These are phyloP conservation scores for Scaptomyza parva DNA, from an alignment of 2,888 invertebrate genomes.

Conservation along the genomic window DNA sequence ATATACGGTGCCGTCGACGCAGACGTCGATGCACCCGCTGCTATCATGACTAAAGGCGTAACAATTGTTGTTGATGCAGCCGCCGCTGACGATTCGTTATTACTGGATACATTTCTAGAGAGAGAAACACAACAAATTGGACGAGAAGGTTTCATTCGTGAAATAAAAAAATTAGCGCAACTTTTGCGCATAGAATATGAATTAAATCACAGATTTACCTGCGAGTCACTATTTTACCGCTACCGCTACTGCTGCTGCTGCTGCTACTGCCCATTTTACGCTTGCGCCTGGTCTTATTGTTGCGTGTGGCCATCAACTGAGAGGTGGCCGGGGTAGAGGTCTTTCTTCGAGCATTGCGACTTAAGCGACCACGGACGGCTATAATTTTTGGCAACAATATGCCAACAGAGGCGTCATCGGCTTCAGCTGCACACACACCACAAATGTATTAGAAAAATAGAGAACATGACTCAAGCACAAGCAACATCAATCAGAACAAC, in stretches of 20 bases:
- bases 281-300: constrained; percentile 63
- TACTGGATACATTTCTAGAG: constrained; percentile 34
- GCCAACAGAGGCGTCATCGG: constrained; percentile 17
- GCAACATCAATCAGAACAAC: constrained; percentile 34
- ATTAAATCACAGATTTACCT: constrained; percentile 60
- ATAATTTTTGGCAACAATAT: constrained; percentile 45
- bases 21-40: constrained; percentile 13
- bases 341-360: constrained; percentile 64
- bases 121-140: constrained; percentile 52
- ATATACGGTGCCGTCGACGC: constrained; percentile 63
- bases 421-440: constrained; percentile 35
- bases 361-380: constrained; percentile 47
- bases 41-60: constrained; percentile 3
- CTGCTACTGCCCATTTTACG: constrained; percentile 51
- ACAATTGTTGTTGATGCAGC: constrained; percentile 14
- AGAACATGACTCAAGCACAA: constrained; percentile 55
- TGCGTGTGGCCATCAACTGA: constrained; percentile 33
- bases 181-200: constrained; percentile 22
- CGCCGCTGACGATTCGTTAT: constrained; percentile 12
- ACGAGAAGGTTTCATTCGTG: constrained; percentile 14
- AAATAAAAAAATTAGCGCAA: constrained; percentile 8
- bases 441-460: constrained; percentile 28
- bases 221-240: constrained; percentile 56
- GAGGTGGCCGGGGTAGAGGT: constrained; percentile 24
- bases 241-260: constrained; percentile 31